Evolutionary conservation across 2,113 vertebrate species (phyloP).

Genomic region (Procavia capensis): DNA sequence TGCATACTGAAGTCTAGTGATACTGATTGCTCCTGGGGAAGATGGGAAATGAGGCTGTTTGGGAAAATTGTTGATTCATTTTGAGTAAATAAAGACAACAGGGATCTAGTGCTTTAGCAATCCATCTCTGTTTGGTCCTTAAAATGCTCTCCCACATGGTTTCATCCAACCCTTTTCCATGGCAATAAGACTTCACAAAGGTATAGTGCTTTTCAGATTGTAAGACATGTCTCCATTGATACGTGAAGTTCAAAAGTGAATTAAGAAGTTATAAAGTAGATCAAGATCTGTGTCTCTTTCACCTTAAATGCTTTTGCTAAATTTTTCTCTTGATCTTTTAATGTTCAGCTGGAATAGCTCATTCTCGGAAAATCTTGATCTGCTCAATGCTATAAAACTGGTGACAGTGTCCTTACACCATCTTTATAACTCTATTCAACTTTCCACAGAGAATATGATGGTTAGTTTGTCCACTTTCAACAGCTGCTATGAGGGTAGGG

Average conservation of each 20-base stretch:
- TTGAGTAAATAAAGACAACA: slow-evolving; percentile 31
- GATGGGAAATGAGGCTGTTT: not conserved
- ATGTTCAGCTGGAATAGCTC: not conserved
- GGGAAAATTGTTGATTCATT: not conserved
- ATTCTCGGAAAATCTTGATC: not conserved
- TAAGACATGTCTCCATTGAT: not conserved
- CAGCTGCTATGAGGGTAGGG: not conserved
- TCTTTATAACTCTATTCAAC: not conserved
- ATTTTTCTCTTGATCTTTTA: not conserved
- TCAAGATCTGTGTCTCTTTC: not conserved
- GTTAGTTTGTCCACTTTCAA: not conserved
- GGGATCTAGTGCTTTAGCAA: not conserved
- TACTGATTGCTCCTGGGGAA: not conserved
- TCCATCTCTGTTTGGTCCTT: not conserved
- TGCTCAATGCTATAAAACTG: not conserved
- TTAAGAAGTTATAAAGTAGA: not conserved
- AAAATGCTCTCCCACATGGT: not conserved
- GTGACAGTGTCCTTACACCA: not conserved
- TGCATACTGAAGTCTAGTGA: not conserved
- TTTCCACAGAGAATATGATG: not conserved
- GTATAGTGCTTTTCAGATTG: not conserved
- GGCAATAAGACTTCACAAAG: not conserved
- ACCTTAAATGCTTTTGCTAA: not conserved
- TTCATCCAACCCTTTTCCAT: not conserved
- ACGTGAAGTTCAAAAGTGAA: slow-evolving; percentile 3